Percentiles rank a stretch among this genome's conserved stretches.
These are phyloP conservation scores for Unio delphinus DNA, from an alignment of 2,888 invertebrate species.

Conservation along the genomic window DNA sequence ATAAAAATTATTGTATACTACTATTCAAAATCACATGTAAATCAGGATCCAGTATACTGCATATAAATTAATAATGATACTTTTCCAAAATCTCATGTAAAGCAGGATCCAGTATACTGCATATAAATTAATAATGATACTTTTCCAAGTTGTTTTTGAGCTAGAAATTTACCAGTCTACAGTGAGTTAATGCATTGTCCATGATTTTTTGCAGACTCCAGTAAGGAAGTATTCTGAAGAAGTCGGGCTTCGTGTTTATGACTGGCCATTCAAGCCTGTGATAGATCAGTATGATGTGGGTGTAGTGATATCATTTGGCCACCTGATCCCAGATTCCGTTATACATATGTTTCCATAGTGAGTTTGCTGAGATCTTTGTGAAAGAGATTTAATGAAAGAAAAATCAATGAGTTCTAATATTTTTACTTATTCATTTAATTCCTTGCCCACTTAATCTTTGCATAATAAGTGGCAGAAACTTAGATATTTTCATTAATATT, in stretches of 20 bases:
- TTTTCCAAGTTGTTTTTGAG: constrained; percentile 17
- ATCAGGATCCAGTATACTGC: no score
- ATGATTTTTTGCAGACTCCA: constrained; percentile 56
- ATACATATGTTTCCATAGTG: constrained; percentile 87
- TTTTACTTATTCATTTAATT: no score
- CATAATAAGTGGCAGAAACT: no score
- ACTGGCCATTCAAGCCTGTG: constrained; percentile 75
- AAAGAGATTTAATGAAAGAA: not conserved
- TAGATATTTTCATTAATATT: no score
- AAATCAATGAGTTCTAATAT: not conserved
- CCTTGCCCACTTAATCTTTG: no score
- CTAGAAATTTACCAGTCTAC: constrained; percentile 78
- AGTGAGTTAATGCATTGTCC: not conserved
- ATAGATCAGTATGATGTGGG: constrained; percentile 83
- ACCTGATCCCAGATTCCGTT: constrained; percentile 84
- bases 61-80: no score
- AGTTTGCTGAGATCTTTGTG: constrained; percentile 16
- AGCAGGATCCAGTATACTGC: no score
- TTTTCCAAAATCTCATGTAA: no score
- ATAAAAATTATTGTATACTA: no score
- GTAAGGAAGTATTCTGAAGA: constrained; percentile 81
- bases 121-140: no score
- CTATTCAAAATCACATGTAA: no score
- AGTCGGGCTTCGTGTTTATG: constrained; percentile 76
- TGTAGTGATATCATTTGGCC: constrained; percentile 93